Evolutionary conservation across 2,797 vertebrate genomes (phyloP).

Genomic region (Melanotaenia nigrans): DNA sequence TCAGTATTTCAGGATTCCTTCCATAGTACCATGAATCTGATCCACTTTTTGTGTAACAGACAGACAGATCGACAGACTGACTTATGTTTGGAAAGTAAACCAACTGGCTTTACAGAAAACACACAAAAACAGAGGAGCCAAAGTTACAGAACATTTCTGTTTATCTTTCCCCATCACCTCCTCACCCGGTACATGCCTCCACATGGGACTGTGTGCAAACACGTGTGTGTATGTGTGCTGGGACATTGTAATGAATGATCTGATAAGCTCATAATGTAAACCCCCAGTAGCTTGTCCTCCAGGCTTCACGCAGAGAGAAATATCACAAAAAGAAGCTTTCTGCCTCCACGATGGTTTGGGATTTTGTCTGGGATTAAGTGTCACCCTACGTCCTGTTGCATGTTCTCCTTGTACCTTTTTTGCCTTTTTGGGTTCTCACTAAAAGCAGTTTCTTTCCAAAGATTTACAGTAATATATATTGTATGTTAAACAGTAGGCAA

Average conservation of each 20-base stretch:
- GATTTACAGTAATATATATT: too few relatives aligned
- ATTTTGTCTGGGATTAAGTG: not conserved
- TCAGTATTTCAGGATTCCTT: conserved; percentile 15
- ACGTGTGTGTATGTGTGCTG: not conserved
- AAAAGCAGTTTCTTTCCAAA: too few relatives aligned
- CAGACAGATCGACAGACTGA: conserved; percentile 21
- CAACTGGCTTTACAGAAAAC: conserved; percentile 51
- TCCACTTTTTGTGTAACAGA: conserved; percentile 16
- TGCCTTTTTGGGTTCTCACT: not conserved
- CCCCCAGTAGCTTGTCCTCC: not conserved
- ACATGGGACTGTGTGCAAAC: conserved; percentile 1
- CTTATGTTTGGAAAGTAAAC: conserved; percentile 69
- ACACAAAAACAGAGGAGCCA: conserved; percentile 51
- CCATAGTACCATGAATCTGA: conserved; percentile 22
- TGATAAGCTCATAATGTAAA: conserved; percentile 21
- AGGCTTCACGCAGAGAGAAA: conserved; percentile 1
- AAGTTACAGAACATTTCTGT: conserved; percentile 62
- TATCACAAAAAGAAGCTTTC: not conserved
- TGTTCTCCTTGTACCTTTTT: not conserved
- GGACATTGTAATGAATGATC: conserved; percentile 11
- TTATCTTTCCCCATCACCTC: conserved; percentile 41
- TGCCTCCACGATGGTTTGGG: not conserved
- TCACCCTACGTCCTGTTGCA: not conserved
- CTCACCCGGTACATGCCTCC: conserved; percentile 40
- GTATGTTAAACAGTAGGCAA: not conserved